Evolutionary conservation across 2,888 invertebrate species (phyloP), one percentile per base, ranked within the genome.

Genomic region (Hololepta plana): DNA sequence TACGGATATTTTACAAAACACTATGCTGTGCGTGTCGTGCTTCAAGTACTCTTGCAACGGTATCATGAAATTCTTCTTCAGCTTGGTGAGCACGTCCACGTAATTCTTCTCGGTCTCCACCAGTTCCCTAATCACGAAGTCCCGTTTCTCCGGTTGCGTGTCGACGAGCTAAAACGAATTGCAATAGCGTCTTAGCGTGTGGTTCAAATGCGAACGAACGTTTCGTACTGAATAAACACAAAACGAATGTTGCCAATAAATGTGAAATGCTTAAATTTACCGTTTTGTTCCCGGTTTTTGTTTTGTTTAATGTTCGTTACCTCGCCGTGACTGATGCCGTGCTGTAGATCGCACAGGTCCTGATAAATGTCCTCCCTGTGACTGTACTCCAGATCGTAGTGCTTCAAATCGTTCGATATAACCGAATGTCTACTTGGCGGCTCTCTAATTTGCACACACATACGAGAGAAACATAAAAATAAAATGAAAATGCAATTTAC

Each of bases 91-190:
- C 7, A 93, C 95, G 45, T 90, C 87, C 24, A 93, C 76, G 51
- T 96, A 98, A 55, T 96, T 96, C 44, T 76, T 76, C 56, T 98
- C 98, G 0, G 98, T 98, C 51, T 95, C 95, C 19, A 95, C 71
- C 28, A 98, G 61, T 53, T 98, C 98, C 36, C 80, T 70, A 44
- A 87, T 81, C 23, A 85, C 84, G 50, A 87, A 88, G 53, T 95
- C 93, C 32, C 93, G 64, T 53, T 91, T 93, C 53, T 88, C 90
- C 4, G 38, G 39, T 26, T 46, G 47, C 28, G 31, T 15, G n/a
- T 32, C 35, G n/a, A 32, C 24, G 20, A 43, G 39, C 45, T 50
- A 35, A 17, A 34, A 20, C 12, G 6, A 29, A 29, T n/a, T n/a
- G n/a, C n/a, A n/a, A n/a, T n/a, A n/a, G n/a, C n/a, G n/a, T n/a